Evolutionary conservation across 2,888 invertebrate genomes (phyloP).

Genomic region (Apocheima hispidaria): DNA sequence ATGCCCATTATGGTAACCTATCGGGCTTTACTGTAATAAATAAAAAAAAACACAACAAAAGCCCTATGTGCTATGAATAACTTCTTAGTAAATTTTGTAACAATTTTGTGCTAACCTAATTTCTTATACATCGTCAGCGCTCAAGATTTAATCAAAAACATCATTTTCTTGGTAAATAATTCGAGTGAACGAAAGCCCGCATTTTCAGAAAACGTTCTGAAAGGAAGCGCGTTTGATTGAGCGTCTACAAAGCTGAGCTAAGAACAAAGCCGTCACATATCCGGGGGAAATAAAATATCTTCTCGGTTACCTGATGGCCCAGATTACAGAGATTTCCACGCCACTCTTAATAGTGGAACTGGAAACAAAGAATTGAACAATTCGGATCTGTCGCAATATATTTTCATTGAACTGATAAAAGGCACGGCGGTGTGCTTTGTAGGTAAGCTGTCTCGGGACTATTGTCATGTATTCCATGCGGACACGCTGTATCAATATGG

Average conservation of each 20-base stretch:
- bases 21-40: no score
- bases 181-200: slow-evolving; percentile 30
- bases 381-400: slow-evolving; percentile 20
- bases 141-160: slow-evolving; percentile 30
- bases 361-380: slow-evolving; percentile 16
- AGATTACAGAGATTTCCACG: slow-evolving; percentile 28
- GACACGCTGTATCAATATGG: slow-evolving; percentile 38
- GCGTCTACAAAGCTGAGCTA: slow-evolving; percentile 34
- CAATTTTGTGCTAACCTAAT: neutral
- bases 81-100: neutral
- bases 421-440: slow-evolving; percentile 18
- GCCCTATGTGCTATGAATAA: no score
- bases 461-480: slow-evolving; percentile 22
- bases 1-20: no score
- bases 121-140: slow-evolving; percentile 4
- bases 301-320: slow-evolving; percentile 21
- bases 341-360: slow-evolving; percentile 22
- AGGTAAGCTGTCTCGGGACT: slow-evolving; percentile 17
- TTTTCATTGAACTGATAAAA: slow-evolving; percentile 29
- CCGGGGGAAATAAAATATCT: slow-evolving; percentile 29
- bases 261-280: slow-evolving; percentile 33
- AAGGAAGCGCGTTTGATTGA: slow-evolving; percentile 36
- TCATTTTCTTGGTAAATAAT: slow-evolving; percentile 27
- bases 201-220: slow-evolving; percentile 32
- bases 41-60: no score